Evolutionary conservation across 2,888 invertebrate genomes (phyloP), one percentile per base, ranked within the genome.

Genomic region (Pediacus dermestoides): DNA sequence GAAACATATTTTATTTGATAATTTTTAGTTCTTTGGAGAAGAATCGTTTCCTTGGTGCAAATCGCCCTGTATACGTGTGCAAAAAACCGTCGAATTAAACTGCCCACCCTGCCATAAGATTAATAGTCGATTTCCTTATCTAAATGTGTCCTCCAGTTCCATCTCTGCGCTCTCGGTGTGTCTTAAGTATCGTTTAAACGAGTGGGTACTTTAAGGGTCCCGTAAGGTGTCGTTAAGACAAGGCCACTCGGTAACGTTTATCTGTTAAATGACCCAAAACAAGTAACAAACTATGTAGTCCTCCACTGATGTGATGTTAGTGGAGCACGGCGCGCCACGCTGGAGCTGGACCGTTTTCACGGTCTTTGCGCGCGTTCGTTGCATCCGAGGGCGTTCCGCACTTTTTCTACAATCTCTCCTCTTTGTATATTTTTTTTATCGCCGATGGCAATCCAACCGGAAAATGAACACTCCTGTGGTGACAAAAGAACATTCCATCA

Each of bases 381-480:
- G n/a, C n/a, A n/a, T n/a, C n/a, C n/a, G n/a, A n/a, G n/a, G n/a
- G 60, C 60, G 58, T 58, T 8, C n/a, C 14, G 11, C 28, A 3
- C 28, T 13, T 28, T 13, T 28, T 10, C 14, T n/a, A n/a, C n/a
- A n/a, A n/a, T n/a, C n/a, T n/a, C n/a, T 10, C 14, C 12, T 28
- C 3, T 11, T 4, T 3, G n/a, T 13, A 6, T 3, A 4, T 57
- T 58, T 67, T 68, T 70, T 68, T 69, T 70, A 68, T 69, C 68
- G 67, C 62, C 9, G 48, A 55, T 48, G 53, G 52, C 64, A 70
- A 68, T 68, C 69, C 70, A 62, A 68, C 68, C 69, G 70, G 70
- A 70, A 71, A 71, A 71, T 71, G 70, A 71, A 70, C 69, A 58
- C 63, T 70, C 70, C 66, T 67, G 70, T 62, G 70, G 70, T 67